phyloP scores from a whole-genome alignment of 2,797 vertebrate species.

The Ataeniobius toweri region DNA sequence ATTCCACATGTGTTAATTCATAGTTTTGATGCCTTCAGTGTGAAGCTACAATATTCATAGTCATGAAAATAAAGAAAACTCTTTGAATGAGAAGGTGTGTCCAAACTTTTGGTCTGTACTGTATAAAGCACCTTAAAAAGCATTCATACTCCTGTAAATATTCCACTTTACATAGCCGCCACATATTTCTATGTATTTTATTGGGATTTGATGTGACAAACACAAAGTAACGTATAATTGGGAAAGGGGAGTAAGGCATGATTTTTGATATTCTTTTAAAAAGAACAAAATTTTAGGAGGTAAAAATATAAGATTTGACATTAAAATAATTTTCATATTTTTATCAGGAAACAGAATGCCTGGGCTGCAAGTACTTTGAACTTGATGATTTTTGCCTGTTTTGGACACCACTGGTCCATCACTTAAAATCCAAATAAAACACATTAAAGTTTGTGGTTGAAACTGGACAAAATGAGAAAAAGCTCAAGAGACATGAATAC shows the following conservation, averaged over 20 bases:
- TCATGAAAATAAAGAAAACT: no score
- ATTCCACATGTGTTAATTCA: no score
- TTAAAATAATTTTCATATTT: neutral
- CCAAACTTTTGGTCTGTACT: no score
- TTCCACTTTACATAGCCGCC: neutral
- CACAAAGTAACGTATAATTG: no score
- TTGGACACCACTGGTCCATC: neutral
- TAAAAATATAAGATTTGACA: no score
- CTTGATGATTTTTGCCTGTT: neutral
- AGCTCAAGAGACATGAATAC: neutral
- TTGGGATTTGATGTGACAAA: neutral
- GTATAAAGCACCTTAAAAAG: neutral
- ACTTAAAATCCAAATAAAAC: neutral
- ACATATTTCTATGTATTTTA: neutral
- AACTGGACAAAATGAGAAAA: neutral
- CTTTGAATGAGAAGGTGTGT: no score
- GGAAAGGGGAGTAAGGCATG: no score
- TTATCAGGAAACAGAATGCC: neutral
- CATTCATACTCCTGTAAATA: neutral
- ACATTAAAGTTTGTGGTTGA: neutral
- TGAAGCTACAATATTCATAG: no score
- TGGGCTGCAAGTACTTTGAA: neutral
- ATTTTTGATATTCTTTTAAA: no score
- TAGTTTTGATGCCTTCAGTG: no score
- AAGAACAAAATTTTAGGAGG: neutral